Percentiles rank a stretch among this genome's conserved stretches.
Evolutionary conservation across 2,113 vertebrate species (phyloP).

Genomic region (Xyrauchen texanus): DNA sequence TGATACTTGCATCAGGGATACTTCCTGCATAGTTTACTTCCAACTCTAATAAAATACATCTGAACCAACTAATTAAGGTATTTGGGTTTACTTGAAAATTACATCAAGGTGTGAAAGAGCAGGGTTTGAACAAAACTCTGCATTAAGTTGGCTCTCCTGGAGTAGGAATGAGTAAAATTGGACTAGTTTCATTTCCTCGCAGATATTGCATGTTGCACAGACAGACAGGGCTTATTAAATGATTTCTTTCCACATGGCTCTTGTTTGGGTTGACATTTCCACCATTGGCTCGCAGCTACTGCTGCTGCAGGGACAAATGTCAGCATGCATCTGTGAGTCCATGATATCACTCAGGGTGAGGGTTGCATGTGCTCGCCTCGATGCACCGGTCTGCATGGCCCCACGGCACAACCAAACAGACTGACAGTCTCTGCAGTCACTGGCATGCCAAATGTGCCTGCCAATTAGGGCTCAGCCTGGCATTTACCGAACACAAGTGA

Average conservation of each 20-base stretch:
- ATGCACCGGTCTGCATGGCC: slow-evolving; percentile 58
- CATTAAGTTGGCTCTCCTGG: too few relatives aligned
- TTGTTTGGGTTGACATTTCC: slow-evolving; percentile 70
- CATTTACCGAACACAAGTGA: slow-evolving; percentile 52
- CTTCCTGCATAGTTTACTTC: too few relatives aligned
- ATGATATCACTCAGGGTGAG: slow-evolving; percentile 66
- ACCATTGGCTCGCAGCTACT: slow-evolving; percentile 56
- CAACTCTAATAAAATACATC: too few relatives aligned
- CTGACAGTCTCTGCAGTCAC: slow-evolving; percentile 40
- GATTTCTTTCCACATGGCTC: slow-evolving; percentile 61
- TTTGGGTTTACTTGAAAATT: too few relatives aligned
- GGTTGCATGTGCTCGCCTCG: slow-evolving; percentile 28
- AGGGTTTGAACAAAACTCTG: too few relatives aligned
- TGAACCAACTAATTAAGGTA: too few relatives aligned
- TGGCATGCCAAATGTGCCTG: slow-evolving; percentile 47
- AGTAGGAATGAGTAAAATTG: too few relatives aligned
- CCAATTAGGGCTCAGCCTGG: slow-evolving; percentile 55
- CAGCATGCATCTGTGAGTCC: slow-evolving; percentile 73
- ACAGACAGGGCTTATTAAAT: slow-evolving; percentile 62
- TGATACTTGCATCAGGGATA: too few relatives aligned
- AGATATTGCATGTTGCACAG: slow-evolving; percentile 54
- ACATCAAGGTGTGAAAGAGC: too few relatives aligned
- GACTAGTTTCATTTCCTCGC: background rate
- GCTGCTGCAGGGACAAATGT: slow-evolving; percentile 69
- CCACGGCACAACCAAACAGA: slow-evolving; percentile 44